Base-by-base conservation (phyloP, 2,113 vertebrate genomes). In the Podiceps cristatus region DNA sequence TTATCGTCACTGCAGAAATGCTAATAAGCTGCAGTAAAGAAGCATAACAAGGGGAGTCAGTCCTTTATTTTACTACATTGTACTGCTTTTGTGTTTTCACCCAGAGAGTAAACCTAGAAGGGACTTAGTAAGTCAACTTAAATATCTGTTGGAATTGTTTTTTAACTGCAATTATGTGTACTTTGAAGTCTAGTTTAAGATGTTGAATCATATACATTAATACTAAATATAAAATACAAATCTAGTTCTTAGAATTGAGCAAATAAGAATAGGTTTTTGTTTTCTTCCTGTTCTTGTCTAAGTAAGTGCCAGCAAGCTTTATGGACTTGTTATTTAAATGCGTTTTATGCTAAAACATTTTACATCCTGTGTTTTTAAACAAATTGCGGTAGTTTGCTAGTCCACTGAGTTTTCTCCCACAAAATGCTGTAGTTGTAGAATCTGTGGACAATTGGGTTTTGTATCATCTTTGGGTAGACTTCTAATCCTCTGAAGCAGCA, bases 261-360 rank as follows among this genome's bases (percentile, higher is more conserved):
- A 0, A 74, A 78, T 90, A 72, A 40, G 47, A 85, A 64, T 50
- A 83, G 58, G n/a, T 81, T 59, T 59, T 42, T 88, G 47, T 24
- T 82, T 76, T 80, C 35, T 84, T 94, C 85, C 86, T 31, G 25
- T 55, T 90, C 47, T 59, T 71, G 12, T 75, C 42, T 35, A 74
- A 87, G 16, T 71, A 40, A 29, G 25, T 79, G 79, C 75, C 66
- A 95, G 83, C 31, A 75, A 59, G 52, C 19, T 90, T 94, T 88
- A 64, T 64, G 47, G 33, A 22, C 44, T 88, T 86, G 9, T 79
- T 90, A 78, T 90, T 97, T 78, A 82, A 59, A 33, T 79, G 14
- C 35, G 8, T 5, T 90, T 93, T 83, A 19, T 73, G 44, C 74
- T 44, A 88, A 82, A 72, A 82, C 22, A 29, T 63, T 75, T 72